Conservation (phyloP, 2,113 vertebrate species). For the Saccopteryx bilineata region DNA sequence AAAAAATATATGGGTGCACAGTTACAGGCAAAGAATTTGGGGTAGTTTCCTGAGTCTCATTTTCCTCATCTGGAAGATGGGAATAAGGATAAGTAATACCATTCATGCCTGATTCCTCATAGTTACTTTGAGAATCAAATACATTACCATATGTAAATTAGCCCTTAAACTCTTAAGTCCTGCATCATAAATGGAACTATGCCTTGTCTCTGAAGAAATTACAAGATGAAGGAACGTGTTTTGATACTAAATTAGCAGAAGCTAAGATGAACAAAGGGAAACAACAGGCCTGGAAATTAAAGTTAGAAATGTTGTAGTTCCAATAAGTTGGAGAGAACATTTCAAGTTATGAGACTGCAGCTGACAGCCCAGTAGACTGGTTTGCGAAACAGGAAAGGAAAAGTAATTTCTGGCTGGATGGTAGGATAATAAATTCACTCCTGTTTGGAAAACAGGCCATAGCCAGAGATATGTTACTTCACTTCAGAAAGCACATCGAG, state of each 20-base stretch:
- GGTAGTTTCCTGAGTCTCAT: background rate
- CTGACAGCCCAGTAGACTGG: background rate
- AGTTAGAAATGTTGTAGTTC: background rate
- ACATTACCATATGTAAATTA: slow-evolving; percentile 11
- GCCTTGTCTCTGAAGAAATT: background rate
- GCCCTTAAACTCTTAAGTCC: background rate
- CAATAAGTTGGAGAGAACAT: background rate
- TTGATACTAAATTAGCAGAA: background rate
- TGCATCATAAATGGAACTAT: background rate
- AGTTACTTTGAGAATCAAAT: slow-evolving; percentile 37
- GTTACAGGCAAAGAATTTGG: background rate
- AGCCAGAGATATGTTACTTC: background rate
- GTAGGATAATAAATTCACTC: background rate
- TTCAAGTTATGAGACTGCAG: background rate
- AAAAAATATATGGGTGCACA: background rate
- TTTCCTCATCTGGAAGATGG: slow-evolving; percentile 23
- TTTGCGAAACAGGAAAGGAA: slow-evolving; percentile 7
- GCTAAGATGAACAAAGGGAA: background rate
- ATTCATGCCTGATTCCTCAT: background rate
- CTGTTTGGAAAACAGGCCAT: background rate
- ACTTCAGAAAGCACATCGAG: background rate
- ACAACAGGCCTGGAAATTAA: background rate
- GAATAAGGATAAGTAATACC: background rate
- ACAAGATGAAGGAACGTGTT: background rate
- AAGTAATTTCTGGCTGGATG: slow-evolving; percentile 9